Base-by-base conservation (phyloP, 2,888 invertebrate species). In the Cylloceria caligata region DNA sequence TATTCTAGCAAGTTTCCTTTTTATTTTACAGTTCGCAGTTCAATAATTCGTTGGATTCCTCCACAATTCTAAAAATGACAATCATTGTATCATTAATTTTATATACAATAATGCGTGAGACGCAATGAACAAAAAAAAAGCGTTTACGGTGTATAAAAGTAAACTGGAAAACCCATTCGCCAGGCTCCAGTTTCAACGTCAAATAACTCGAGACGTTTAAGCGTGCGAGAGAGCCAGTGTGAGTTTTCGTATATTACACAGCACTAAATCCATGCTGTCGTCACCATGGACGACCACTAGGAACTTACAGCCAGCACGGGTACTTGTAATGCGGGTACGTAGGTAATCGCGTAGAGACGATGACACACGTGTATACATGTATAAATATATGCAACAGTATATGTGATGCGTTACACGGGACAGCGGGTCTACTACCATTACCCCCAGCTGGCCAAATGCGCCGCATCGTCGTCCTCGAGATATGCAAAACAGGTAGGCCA, bases 401-500 rank as follows among this genome's bases (percentile, higher is more conserved):
- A 36, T n/a, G n/a, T n/a, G 27, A 9, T 62, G 42, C 30, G 62
- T 27, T 73, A 49, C 47, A 47, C 2, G 39, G 67, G 39, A 39
- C 24, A 68, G 52, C 45, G 72, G 52, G 49, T 36, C n/a, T 72
- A 47, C 71, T 65, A 69, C 49, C n/a, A 68, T 34, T 62, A 57
- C 39, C 36, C 30, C 21, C 49, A 19, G 67, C 49, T 64, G 65
- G 57, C 65, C 34, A 80, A 80, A 57, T 30, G 52, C 36, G n/a
- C 30, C 11, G 55, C 60, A 64, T 68, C 73, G 62, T 52, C 52
- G 65, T 81, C 60, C 64, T 68, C 67, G 68, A 77, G 80, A 76
- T 82, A 83, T 80, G 80, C 74, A 75, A 82, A 84, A 82, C 80
- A 84, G n/a, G n/a, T n/a, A n/a, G 75, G 36, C 45, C 71, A 57